phyloP scores from a whole-genome alignment of 2,113 vertebrate species.

The Mus pahari region DNA sequence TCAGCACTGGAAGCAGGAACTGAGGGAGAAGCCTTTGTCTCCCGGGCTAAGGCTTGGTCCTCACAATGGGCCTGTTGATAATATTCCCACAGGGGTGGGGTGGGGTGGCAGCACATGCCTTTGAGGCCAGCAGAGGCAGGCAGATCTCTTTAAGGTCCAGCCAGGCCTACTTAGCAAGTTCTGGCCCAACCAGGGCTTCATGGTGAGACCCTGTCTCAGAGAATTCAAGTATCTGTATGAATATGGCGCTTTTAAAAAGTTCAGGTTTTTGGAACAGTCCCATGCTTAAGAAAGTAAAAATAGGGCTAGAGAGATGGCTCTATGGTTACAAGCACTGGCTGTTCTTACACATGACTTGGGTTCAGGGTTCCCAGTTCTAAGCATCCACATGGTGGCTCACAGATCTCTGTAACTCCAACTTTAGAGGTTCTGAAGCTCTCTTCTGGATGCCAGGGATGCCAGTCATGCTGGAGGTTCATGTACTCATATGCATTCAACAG shows the following conservation, averaged over 20 bases:
- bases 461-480: neutral
- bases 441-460: neutral
- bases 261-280: neutral
- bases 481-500: neutral
- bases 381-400: neutral
- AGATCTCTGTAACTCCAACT: neutral
- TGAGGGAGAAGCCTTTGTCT: neutral
- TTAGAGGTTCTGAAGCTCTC: neutral
- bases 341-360: neutral
- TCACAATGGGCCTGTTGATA: neutral
- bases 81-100: neutral
- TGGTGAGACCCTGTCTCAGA: neutral
- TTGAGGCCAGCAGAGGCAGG: neutral
- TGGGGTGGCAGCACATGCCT: rapidly evolving
- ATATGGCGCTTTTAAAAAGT: neutral
- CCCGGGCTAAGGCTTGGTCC: neutral
- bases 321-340: neutral
- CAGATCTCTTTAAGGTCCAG: neutral
- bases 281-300: neutral
- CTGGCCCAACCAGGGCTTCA: neutral
- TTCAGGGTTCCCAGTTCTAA: neutral
- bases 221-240: neutral
- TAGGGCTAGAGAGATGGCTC: neutral
- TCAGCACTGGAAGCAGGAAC: neutral
- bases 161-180: neutral